phyloP scores from a whole-genome alignment of 2,113 vertebrate genomes.

The Amphilophus citrinellus region DNA sequence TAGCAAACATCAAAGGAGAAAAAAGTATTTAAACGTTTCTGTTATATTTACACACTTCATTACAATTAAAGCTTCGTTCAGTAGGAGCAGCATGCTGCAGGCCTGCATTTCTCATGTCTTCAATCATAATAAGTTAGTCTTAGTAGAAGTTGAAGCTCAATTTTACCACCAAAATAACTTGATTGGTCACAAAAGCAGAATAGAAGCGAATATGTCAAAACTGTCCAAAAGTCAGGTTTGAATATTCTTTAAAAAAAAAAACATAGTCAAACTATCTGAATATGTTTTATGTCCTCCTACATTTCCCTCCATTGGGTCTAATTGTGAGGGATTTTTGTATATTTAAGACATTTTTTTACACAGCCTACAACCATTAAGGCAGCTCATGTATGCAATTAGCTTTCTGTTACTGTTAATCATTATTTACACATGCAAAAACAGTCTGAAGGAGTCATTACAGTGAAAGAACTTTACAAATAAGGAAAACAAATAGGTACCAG shows the following conservation, averaged over 20 bases:
- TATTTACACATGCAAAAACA: constrained; percentile 1
- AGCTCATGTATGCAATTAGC: not conserved
- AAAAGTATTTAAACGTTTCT: not conserved
- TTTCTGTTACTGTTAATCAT: not conserved
- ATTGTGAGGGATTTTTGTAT: too few relatives aligned
- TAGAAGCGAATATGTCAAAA: too few relatives aligned
- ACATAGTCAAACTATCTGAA: too few relatives aligned
- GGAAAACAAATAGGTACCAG: constrained; percentile 5
- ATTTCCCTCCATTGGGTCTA: too few relatives aligned
- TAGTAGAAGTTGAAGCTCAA: rapidly evolving
- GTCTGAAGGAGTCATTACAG: not conserved
- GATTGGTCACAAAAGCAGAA: too few relatives aligned
- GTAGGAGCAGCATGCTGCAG: not conserved
- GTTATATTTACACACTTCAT: not conserved
- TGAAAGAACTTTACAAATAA: not conserved
- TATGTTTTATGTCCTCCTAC: too few relatives aligned
- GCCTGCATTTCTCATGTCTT: not conserved
- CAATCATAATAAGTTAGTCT: not conserved
- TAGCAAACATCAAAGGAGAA: too few relatives aligned
- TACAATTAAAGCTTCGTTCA: not conserved
- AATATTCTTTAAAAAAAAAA: too few relatives aligned
- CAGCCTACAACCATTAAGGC: not conserved
- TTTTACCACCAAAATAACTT: rapidly evolving
- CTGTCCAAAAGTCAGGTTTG: too few relatives aligned
- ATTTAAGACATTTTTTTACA: not conserved